Evolutionary conservation across 2,888 invertebrate genomes (phyloP).

Genomic region (Rhagonycha fulva): DNA sequence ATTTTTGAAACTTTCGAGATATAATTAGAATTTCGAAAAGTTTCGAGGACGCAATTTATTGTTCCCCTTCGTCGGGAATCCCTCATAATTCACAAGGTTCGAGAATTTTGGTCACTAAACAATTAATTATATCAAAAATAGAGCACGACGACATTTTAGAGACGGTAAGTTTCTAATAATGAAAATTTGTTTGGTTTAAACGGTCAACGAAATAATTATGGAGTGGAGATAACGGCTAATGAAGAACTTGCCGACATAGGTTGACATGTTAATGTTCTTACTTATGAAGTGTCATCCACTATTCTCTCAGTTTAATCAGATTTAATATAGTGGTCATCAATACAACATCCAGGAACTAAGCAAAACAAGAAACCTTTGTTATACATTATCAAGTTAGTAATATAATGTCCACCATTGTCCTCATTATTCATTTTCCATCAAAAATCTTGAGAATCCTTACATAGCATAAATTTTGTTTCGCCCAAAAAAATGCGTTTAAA

Average conservation of each 20-base stretch:
- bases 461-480: background rate
- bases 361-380: background rate
- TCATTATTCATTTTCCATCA: background rate
- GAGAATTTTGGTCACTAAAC: background rate
- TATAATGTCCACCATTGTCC: background rate
- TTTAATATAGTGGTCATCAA: background rate
- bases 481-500: no score
- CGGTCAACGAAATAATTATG: background rate
- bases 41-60: background rate
- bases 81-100: background rate
- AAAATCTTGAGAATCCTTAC: background rate
- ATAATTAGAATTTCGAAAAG: background rate
- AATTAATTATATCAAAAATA: background rate
- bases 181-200: background rate
- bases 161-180: background rate
- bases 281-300: background rate
- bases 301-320: background rate
- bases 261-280: background rate
- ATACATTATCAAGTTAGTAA: background rate
- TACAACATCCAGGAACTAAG: background rate
- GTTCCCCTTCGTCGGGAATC: background rate
- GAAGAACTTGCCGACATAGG: background rate
- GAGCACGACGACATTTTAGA: no score
- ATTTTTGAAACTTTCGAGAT: background rate
- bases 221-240: background rate